Conservation (phyloP, 1,140 invertebrate genomes). For the Lanistes nyassanus region DNA sequence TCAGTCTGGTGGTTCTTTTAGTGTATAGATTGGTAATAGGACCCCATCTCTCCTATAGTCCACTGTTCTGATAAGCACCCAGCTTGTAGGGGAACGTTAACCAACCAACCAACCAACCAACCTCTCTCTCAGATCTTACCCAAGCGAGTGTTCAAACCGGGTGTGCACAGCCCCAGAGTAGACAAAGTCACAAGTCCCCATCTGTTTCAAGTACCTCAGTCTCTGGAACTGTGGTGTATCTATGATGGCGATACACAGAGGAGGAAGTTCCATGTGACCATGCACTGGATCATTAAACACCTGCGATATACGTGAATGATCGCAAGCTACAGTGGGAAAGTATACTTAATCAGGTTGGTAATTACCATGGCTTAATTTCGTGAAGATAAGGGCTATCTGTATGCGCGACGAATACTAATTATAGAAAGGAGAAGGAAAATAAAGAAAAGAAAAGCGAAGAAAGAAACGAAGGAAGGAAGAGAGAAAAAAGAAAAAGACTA, state of each 20-base stretch:
- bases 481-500: neutral
- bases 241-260: conserved; percentile 70
- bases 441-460: neutral
- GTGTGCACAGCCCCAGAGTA: conserved; percentile 72
- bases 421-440: neutral
- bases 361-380: neutral
- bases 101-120: too few relatives aligned
- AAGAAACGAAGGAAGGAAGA: neutral
- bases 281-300: conserved; percentile 71
- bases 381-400: neutral
- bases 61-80: too few relatives aligned
- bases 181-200: conserved; percentile 70
- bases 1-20: too few relatives aligned
- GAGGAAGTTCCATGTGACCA: conserved; percentile 66
- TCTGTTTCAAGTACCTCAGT: conserved; percentile 71
- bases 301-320: too few relatives aligned
- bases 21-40: too few relatives aligned
- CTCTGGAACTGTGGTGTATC: conserved; percentile 76
- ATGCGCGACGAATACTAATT: neutral
- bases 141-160: too few relatives aligned
- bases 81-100: too few relatives aligned
- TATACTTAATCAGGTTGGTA: neutral
- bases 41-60: too few relatives aligned
- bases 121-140: too few relatives aligned
- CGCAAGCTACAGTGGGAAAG: neutral